A percentile compares a stretch with the other conserved stretches of the same genome.
Conservation (phyloP, 2,113 vertebrate genomes). For the Pelecanus crispus region DNA sequence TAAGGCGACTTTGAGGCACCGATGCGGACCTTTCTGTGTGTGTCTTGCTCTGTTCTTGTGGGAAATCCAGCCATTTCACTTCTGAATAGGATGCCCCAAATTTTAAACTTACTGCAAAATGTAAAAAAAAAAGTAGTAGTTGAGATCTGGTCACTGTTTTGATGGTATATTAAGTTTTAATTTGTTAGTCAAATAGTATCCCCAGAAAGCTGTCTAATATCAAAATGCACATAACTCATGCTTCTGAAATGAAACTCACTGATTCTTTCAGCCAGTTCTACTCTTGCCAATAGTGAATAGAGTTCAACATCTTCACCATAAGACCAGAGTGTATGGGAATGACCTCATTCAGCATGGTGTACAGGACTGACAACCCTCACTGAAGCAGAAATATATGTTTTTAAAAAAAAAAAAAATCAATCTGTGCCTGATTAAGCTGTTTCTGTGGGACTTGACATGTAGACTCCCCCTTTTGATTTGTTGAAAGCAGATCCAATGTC, state of each 20-base stretch:
- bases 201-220: not conserved
- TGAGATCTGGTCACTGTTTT: not conserved
- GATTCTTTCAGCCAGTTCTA: not conserved
- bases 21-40: not conserved
- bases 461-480: not conserved
- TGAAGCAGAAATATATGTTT: not conserved
- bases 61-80: not conserved
- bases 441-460: not conserved
- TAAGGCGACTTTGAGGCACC: not conserved
- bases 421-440: not conserved
- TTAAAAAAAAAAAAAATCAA: not conserved
- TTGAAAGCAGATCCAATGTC: not conserved
- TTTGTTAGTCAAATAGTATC: not conserved
- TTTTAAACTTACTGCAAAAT: not conserved
- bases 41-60: not conserved
- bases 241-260: not conserved
- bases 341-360: not conserved
- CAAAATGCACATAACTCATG: not conserved
- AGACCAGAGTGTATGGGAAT: rapidly evolving
- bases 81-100: not conserved
- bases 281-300: not conserved
- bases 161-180: not conserved
- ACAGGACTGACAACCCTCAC: not conserved
- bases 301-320: not conserved
- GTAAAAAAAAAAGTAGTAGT: too few species aligned